Evolutionary conservation across 2,797 vertebrate genomes (phyloP).

Genomic region (Glyptemys insculpta): DNA sequence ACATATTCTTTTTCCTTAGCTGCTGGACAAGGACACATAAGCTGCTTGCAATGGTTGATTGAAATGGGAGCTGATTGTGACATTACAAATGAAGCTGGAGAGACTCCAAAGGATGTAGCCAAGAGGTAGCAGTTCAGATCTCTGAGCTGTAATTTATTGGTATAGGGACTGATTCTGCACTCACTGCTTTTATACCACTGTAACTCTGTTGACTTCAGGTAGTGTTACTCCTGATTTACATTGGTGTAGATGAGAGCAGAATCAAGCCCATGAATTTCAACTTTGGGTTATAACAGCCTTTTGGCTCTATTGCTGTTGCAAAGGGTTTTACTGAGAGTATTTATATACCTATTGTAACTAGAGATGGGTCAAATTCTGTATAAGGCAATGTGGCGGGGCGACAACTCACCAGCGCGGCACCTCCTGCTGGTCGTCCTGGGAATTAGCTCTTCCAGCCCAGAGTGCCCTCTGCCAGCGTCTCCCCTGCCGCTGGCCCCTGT

Average conservation of each 20-base stretch:
- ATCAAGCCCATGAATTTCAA: not conserved
- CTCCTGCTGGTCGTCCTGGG: too few relatives aligned
- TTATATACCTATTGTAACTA: not conserved
- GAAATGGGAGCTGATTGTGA: slow-evolving; percentile 83
- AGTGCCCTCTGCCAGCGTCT: too few relatives aligned
- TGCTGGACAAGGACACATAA: slow-evolving; percentile 82
- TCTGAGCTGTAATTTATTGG: not conserved
- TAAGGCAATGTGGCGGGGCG: too few relatives aligned
- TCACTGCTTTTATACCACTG: not conserved
- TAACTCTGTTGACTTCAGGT: not conserved
- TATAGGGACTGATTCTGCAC: not conserved
- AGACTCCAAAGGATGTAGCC: slow-evolving; percentile 84
- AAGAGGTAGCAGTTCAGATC: slow-evolving; percentile 79
- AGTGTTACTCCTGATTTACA: slow-evolving; percentile 24
- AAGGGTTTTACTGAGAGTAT: not conserved
- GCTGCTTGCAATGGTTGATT: slow-evolving; percentile 85
- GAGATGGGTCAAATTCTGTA: not conserved
- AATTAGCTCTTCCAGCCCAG: too few relatives aligned
- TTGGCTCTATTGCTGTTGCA: not conserved
- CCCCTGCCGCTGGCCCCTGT: too few relatives aligned
- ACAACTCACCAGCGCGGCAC: too few relatives aligned
- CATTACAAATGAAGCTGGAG: slow-evolving; percentile 81
- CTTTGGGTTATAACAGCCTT: not conserved
- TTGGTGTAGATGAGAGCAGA: not conserved
- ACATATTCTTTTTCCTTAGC: slow-evolving; percentile 71